A percentile compares a stretch with the other conserved stretches of the same genome.
Evolutionary conservation across 2,797 vertebrate species (phyloP).

Genomic region (Macrochelys suwanniensis): DNA sequence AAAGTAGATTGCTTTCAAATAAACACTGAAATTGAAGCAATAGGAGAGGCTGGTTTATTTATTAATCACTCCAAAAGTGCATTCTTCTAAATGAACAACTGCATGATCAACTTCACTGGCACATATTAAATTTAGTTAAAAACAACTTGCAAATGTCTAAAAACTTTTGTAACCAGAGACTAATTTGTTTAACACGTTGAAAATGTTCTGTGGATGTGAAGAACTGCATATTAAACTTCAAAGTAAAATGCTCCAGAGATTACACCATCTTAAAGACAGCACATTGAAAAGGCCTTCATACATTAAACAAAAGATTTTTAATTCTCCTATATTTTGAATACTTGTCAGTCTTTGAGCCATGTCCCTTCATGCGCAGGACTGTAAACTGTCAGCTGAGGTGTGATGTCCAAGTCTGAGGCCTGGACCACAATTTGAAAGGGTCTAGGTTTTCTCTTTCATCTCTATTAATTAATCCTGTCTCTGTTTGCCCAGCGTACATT

Average conservation of each 20-base stretch:
- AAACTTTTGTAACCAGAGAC: constrained; percentile 88
- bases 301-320: constrained; percentile 74
- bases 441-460: constrained; percentile 85
- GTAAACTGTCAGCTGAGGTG: constrained; percentile 77
- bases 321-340: constrained; percentile 78
- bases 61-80: constrained; percentile 84
- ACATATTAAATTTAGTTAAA: constrained; percentile 85
- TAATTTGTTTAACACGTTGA: constrained; percentile 87
- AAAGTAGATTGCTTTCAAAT: constrained; percentile 91
- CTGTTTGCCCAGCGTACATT: constrained; percentile 81
- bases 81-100: constrained; percentile 84
- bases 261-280: constrained; percentile 81
- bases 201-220: constrained; percentile 85
- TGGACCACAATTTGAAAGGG: constrained; percentile 79
- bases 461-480: constrained; percentile 88
- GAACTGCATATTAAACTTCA: constrained; percentile 86
- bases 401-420: constrained; percentile 75
- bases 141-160: constrained; percentile 85
- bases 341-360: constrained; percentile 62
- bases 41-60: constrained; percentile 83
- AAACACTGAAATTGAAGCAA: constrained; percentile 82
- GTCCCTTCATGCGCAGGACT: constrained; percentile 60
- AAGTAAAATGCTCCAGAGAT: constrained; percentile 84
- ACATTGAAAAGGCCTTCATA: constrained; percentile 77
- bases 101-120: constrained; percentile 78